Evolutionary conservation across 2,797 vertebrate genomes (phyloP).

Genomic region (Megalops cyprinoides): DNA sequence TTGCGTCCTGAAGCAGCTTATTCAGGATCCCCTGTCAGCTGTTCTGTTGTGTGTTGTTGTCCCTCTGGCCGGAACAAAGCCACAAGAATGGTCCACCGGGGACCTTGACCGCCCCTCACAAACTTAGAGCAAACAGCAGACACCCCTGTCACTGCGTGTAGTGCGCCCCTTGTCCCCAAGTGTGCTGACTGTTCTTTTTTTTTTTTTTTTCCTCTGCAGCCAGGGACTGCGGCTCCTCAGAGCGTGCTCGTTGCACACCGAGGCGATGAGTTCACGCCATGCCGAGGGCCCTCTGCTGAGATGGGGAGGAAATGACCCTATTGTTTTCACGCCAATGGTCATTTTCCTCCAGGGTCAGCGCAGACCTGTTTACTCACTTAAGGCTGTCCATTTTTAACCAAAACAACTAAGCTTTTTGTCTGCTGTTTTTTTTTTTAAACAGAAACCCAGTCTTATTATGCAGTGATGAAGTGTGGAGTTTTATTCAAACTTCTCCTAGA

Average conservation of each 20-base stretch:
- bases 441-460: not conserved
- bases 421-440: not conserved
- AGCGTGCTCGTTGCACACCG: slow-evolving; percentile 33
- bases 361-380: slow-evolving; percentile 51
- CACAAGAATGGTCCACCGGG: slow-evolving; percentile 55
- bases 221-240: slow-evolving; percentile 53
- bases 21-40: slow-evolving; percentile 57
- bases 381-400: slow-evolving; percentile 48
- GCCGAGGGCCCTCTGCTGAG: not conserved
- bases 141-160: slow-evolving; percentile 15
- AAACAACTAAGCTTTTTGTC: slow-evolving; percentile 50
- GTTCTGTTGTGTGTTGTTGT: slow-evolving; percentile 72
- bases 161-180: slow-evolving; percentile 39
- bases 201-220: no score
- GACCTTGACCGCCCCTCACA: slow-evolving; percentile 49
- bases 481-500: not conserved
- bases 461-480: not conserved
- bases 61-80: slow-evolving; percentile 54
- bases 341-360: slow-evolving; percentile 65
- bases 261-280: slow-evolving; percentile 24
- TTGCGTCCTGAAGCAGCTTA: slow-evolving; percentile 56
- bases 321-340: slow-evolving; percentile 73
- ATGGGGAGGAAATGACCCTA: slow-evolving; percentile 69
- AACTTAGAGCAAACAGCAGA: slow-evolving; percentile 50
- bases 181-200: slow-evolving; percentile 57